Base-by-base conservation (phyloP, 2,797 vertebrate species). In the Dryobates pubescens region DNA sequence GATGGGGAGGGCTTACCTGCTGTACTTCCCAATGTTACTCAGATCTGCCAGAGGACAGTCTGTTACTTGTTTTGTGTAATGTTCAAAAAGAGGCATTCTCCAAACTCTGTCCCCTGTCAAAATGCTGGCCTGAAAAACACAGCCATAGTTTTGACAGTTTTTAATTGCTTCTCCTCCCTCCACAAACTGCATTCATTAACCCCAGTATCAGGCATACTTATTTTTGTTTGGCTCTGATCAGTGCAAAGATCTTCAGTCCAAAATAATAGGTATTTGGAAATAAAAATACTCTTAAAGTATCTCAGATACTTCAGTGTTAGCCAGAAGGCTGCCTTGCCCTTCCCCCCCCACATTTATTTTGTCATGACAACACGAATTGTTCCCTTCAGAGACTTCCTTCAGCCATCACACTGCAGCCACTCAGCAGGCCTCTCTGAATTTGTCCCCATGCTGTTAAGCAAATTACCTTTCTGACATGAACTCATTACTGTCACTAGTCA, bases 41-140 rank as follows among this genome's bases (percentile, higher is more conserved):
- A 99, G 91, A 96, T 99, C 99, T 36, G 99, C 99, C 91, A 99
- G 98, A 61, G 98, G 98, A 88, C 98, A 97, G 57, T 99, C 99
- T 63, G 98, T 98, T 82, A 99, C 97, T 96, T 99, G 99, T 96
- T 95, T 98, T 82, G 98, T 98, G 92, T 99, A 99, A 95, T 99
- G 99, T 67, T 99, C 98, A 96, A 99, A 99, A 84, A 99, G 98
- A 84, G 99, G 99, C 99, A 99, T 99, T 92, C 99, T 98, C 99
- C 99, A 99, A 75, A 99, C 98, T 90, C 99, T 97, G 97, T 99
- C 99, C 61, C 99, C 99, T 15, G 99, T 99, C 91, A 98, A 96
- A 89, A 99, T 81, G 84, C 99, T 99, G 54, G 99, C 99, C 99
- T 99, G 47, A 29, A 90, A 92, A 82, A 75, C 18, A 81, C 15